Conservation (phyloP, 2,888 invertebrate genomes). For the Cancer borealis region DNA sequence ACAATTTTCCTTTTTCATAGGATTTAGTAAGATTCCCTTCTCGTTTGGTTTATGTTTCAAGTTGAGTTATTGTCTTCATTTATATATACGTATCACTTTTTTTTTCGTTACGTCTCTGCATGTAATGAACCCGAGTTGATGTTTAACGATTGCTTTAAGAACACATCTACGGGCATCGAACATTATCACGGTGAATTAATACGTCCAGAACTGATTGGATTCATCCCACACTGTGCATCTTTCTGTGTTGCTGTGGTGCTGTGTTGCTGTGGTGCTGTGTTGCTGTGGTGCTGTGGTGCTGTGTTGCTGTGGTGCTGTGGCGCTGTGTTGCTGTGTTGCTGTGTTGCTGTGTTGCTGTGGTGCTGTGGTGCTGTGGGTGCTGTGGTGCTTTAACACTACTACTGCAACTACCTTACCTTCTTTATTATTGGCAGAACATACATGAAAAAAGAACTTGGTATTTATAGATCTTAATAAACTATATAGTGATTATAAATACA, state of each 20-base stretch:
- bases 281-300: conserved; percentile 53
- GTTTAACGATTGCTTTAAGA: background rate
- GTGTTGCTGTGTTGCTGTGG: conserved; percentile 60
- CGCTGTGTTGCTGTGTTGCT: conserved; percentile 58
- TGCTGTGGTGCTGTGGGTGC: too few relatives aligned
- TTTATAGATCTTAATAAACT: too few relatives aligned
- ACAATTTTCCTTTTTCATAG: background rate
- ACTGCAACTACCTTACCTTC: background rate
- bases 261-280: conserved; percentile 53
- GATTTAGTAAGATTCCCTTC: background rate
- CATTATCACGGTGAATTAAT: background rate
- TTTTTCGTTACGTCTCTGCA: background rate
- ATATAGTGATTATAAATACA: too few relatives aligned
- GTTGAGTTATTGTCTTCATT: background rate
- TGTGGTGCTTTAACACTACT: too few relatives aligned
- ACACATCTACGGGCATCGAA: background rate
- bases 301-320: conserved; percentile 56
- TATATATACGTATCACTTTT: background rate
- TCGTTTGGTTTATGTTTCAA: background rate
- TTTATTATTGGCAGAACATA: background rate
- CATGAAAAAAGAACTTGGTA: too few relatives aligned
- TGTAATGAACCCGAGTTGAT: background rate
- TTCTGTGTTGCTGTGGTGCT: background rate
- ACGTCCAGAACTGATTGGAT: background rate
- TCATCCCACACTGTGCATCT: background rate